Evolutionary conservation across 2,888 invertebrate genomes (phyloP), one percentile per base, ranked within the genome.

Genomic region (Eilema caniola): DNA sequence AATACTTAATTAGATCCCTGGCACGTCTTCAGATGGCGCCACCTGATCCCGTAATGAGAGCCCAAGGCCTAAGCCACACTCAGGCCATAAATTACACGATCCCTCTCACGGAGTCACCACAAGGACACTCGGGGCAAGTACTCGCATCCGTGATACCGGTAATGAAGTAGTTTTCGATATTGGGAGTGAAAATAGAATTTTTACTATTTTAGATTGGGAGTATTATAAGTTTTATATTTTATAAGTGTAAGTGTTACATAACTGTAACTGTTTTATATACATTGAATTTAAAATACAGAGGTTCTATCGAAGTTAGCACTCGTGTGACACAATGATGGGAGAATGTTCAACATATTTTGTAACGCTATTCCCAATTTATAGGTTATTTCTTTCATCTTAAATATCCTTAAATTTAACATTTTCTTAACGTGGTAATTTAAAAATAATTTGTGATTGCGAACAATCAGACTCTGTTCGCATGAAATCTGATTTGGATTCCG

Each of bases 1-100:
- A 75, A 57, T 64, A 71, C 59, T 66, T 67, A 71, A 64, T 78
- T 70, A 70, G 69, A 65, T 62, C n/a, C 23, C 69, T 33, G 24
- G n/a, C 53, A 60, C 23, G 69, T 69, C 73, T 60, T 62, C 28
- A 67, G 69, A 65, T 33, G 72, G 67, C 64, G 68, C 62, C 77
- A 74, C 74, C 73, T 72, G 76, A 61, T 57, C 73, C 66, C 28
- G 25, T 81, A 76, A 81, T 79, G 75, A 77, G 62, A 47, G 66
- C 61, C 66, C 62, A 33, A 41, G 59, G 62, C 65, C 23, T 33
- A 2, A 53, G 69, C 33, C 41, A 59, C 69, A 69, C 61, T 69
- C 28, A 7, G 41, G 16, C 66, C 70, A 64, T 71, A 72, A 78
- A 76, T 76, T 70, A 78, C 11, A 10, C 41, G 23, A 33, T 65